These are phyloP conservation scores for Dreissena polymorpha DNA, from an alignment of 1,140 invertebrate genomes.

Conservation along the genomic window DNA sequence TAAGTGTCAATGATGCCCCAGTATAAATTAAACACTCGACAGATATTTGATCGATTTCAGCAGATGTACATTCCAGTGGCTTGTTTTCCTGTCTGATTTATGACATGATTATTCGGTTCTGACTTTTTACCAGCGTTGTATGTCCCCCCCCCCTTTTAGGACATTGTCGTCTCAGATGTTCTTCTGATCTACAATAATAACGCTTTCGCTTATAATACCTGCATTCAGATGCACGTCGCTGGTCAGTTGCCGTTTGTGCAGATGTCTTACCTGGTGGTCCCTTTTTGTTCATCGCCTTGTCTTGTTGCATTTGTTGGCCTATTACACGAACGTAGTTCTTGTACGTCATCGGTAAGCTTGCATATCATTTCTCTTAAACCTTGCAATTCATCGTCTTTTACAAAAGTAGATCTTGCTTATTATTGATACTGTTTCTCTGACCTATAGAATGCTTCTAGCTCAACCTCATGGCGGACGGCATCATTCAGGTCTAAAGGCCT, in stretches of 20 bases:
- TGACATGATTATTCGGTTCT: neutral
- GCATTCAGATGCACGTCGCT: neutral
- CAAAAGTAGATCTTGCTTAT: neutral
- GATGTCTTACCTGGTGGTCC: neutral
- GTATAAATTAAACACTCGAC: slow-evolving; percentile 23
- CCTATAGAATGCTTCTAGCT: neutral
- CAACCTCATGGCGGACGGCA: neutral
- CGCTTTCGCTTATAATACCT: neutral
- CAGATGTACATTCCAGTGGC: neutral
- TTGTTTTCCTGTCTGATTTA: too few relatives aligned
- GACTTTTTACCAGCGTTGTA: neutral
- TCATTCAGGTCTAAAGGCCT: neutral
- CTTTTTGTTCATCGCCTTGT: too few relatives aligned
- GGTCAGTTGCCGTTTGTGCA: neutral
- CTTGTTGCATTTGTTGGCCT: too few relatives aligned
- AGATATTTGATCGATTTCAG: neutral
- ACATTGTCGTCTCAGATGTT: neutral
- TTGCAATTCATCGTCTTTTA: neutral
- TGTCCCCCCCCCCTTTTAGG: neutral
- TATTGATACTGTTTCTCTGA: neutral
- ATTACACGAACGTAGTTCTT: too few relatives aligned
- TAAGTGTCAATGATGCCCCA: slow-evolving; percentile 11
- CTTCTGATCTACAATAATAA: neutral
- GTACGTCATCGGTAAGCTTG: too few relatives aligned
- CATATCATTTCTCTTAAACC: too few relatives aligned